Evolutionary conservation across 2,888 invertebrate species (phyloP).

Genomic region (Lithophane ornitopus): DNA sequence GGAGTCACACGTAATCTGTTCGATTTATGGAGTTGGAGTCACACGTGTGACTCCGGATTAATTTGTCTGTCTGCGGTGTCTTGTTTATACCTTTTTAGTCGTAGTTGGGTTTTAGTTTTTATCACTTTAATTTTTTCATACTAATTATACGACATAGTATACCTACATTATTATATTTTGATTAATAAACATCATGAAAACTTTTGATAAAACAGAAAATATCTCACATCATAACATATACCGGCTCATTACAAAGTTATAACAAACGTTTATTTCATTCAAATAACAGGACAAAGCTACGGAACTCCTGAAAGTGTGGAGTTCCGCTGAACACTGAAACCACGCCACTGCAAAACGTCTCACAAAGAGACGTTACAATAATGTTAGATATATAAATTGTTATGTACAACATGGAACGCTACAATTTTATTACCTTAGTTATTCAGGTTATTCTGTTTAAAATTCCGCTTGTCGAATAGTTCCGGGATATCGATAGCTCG

Average conservation of each 20-base stretch:
- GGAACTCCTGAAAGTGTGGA: constrained; percentile 45
- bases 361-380: constrained; percentile 54
- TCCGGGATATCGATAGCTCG: constrained; percentile 52
- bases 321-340: constrained; percentile 40
- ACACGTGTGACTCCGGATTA: too few species aligned
- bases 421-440: constrained; percentile 57
- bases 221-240: neutral
- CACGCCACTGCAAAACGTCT: constrained; percentile 38
- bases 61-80: too few species aligned
- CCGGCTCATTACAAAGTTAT: constrained; percentile 17
- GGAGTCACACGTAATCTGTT: too few species aligned
- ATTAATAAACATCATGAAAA: neutral
- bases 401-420: constrained; percentile 21
- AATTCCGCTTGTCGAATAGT: constrained; percentile 56
- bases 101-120: too few species aligned
- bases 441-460: constrained; percentile 62
- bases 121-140: too few species aligned
- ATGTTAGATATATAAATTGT: constrained; percentile 8
- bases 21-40: too few species aligned
- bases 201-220: constrained; percentile 11
- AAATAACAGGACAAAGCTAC: constrained; percentile 46
- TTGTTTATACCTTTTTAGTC: too few species aligned
- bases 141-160: neutral
- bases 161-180: neutral
- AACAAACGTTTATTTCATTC: constrained; percentile 17